Conservation (phyloP, 2,113 vertebrate species). For the Heteronetta atricapilla region DNA sequence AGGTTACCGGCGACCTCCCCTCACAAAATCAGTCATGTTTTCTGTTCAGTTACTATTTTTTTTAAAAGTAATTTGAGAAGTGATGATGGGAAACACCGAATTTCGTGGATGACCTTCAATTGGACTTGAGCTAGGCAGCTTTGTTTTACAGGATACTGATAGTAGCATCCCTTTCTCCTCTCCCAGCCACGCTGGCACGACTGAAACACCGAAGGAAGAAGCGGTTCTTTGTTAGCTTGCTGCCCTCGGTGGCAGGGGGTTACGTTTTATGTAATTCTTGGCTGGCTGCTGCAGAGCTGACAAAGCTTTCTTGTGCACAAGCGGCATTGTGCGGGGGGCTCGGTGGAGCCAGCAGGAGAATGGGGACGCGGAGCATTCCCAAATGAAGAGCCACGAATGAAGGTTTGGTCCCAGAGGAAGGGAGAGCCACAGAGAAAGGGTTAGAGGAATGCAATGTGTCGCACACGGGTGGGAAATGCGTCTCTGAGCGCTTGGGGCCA, state of each 20-base stretch:
- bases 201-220: constrained; percentile 51
- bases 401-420: neutral
- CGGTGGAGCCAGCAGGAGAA: neutral
- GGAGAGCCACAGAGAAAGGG: neutral
- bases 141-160: neutral
- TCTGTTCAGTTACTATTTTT: neutral
- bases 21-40: neutral
- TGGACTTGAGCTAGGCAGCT: neutral
- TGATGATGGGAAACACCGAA: neutral
- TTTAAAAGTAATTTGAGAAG: neutral
- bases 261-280: constrained; percentile 70
- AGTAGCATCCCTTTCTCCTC: constrained; percentile 31
- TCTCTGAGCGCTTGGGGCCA: neutral
- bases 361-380: neutral
- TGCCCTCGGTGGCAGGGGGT: constrained; percentile 38
- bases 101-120: neutral
- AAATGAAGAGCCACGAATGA: neutral
- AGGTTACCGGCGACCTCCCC: neutral
- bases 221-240: constrained; percentile 41
- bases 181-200: neutral
- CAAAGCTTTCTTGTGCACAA: constrained; percentile 63
- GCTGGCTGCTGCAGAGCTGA: constrained; percentile 40
- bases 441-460: neutral
- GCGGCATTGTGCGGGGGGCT: neutral
- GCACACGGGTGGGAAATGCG: fast-evolving